Conservation (phyloP, 2,888 invertebrate species). For the Tinea trinotella region DNA sequence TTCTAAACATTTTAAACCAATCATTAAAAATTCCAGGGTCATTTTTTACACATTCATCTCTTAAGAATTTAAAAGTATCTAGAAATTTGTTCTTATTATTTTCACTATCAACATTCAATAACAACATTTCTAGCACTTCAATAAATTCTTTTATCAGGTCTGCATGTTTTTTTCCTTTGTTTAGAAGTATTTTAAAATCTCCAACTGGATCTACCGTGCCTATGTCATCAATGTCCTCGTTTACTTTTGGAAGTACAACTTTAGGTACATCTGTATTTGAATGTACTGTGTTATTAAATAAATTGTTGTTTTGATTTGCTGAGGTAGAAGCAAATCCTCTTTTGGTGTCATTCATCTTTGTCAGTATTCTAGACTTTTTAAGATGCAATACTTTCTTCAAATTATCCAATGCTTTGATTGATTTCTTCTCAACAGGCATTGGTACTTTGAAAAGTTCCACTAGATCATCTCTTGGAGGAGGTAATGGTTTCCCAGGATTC, state of each 20-base stretch:
- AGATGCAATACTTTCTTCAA: conserved; percentile 64
- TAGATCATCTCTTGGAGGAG: conserved; percentile 63
- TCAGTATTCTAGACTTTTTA: conserved; percentile 48
- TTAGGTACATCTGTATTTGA: conserved; percentile 34
- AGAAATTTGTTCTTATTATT: conserved; percentile 41
- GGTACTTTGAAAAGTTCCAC: conserved; percentile 64
- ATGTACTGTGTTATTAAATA: not conserved
- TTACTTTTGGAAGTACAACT: conserved; percentile 34
- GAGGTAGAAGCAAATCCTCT: too few species aligned
- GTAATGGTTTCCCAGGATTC: conserved; percentile 71
- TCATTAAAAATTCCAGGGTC: conserved; percentile 50
- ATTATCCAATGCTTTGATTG: conserved; percentile 53
- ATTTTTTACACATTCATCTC: conserved; percentile 44
- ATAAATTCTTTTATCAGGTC: conserved; percentile 44
- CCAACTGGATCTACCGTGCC: conserved; percentile 74
- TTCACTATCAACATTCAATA: conserved; percentile 50
- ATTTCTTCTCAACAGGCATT: conserved; percentile 53
- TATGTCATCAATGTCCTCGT: conserved; percentile 43
- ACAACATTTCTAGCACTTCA: conserved; percentile 50
- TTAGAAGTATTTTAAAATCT: conserved; percentile 68
- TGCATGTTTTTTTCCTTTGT: conserved; percentile 40
- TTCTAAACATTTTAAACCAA: conserved; percentile 52
- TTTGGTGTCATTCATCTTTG: conserved; percentile 33
- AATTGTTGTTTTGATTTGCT: not conserved
- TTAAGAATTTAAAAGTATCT: conserved; percentile 44